Evolutionary conservation across 2,113 vertebrate species (phyloP), one percentile per base, ranked within the genome.

Genomic region (Mormyrus lacerda): DNA sequence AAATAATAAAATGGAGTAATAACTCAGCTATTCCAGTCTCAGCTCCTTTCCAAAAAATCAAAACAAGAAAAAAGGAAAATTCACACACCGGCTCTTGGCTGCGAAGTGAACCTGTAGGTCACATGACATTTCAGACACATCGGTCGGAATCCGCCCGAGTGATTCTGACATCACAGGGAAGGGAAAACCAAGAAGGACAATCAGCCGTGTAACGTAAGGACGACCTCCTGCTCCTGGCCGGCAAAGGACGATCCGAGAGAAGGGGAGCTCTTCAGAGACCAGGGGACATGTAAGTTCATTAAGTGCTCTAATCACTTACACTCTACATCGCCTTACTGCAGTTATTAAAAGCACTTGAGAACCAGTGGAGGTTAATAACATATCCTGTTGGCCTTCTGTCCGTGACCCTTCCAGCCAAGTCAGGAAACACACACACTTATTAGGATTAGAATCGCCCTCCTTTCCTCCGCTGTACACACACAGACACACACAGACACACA

Each of bases 311-410:
- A 31, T 84, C 35, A 35, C 73, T 89, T 44, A 44, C 27, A 83
- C 50, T 15, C 39, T 44, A 17, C 35, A 83, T 61, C 11, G n/a
- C 73, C 82, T 84, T 10, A 53, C 48, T 44, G 69, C 31, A 53
- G 48, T 79, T 39, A 55, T 89, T 53, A 58, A 89, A 55, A 53
- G 76, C 73, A 83, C 31, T 58, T 55, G 1, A 42, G 15, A 45
- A 4, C 55, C 17, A 61, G 42, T 44, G 76, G 45, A 44, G 45
- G 47, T 42, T 19, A 89, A 53, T 82, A 82, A 83, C 44, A 44
- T 27, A 55, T 89, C 50, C 76, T 17, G 76, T 89, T 44, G 87
- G 44, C 87, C 58, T 69, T 47, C 61, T 19, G 31, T 45, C 88
- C 35, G 27, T 65, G 79, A 89, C 79, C 79, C 88, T 31, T 58